Conservation (phyloP, 2,113 vertebrate genomes). For the Chunga burmeisteri region DNA sequence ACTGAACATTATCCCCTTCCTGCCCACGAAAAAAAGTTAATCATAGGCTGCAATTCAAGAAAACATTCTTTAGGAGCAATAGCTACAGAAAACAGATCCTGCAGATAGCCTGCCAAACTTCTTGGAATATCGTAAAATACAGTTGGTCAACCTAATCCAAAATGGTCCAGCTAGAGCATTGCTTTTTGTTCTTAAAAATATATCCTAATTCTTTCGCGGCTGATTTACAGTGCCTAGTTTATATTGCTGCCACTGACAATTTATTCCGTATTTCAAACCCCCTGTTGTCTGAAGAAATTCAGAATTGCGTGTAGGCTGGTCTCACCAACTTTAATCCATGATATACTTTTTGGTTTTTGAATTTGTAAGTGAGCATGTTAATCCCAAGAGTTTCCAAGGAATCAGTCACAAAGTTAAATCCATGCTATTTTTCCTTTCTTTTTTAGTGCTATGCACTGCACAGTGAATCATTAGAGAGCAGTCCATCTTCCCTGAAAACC, state of each 20-base stretch:
- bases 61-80: not conserved
- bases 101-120: not conserved
- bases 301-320: not conserved
- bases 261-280: not conserved
- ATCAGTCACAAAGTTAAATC: constrained; percentile 5
- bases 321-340: not conserved
- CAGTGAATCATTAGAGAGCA: not conserved
- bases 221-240: not conserved
- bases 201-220: not conserved
- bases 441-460: not conserved
- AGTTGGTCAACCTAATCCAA: not conserved
- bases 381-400: constrained; percentile 9
- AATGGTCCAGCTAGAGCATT: not conserved
- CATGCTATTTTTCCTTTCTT: not conserved
- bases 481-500: not conserved
- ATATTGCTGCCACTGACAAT: not conserved
- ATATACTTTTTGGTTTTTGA: constrained; percentile 9
- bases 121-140: not conserved
- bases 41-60: not conserved
- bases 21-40: not conserved
- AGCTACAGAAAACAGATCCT: constrained; percentile 15
- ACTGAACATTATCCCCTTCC: not conserved
- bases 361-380: constrained; percentile 22
- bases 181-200: constrained; percentile 1
- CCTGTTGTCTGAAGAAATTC: constrained; percentile 14